Evolutionary conservation across 2,113 vertebrate genomes (phyloP), one percentile per base, ranked within the genome.

Genomic region (Zonotrichia leucophrys): DNA sequence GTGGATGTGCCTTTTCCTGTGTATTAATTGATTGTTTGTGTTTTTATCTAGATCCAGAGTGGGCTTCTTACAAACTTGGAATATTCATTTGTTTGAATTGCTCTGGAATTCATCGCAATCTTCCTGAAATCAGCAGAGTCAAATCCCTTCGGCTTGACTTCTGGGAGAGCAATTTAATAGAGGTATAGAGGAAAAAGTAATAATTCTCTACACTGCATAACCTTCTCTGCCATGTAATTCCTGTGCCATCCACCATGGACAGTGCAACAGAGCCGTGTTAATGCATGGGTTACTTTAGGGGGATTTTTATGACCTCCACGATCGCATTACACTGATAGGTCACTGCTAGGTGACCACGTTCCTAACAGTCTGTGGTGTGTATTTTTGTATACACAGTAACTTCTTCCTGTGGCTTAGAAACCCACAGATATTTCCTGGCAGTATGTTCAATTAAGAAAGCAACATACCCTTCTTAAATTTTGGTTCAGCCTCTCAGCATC

Each of bases 41-140:
- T 50, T 83, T 87, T 18, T 79, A 17, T 73, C 52, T 95, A 99
- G 99, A 98, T 91, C 99, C 99, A 19, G 98, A 99, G 59, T 99
- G 99, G 99, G 98, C 98, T 44, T 99, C 98, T 46, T 99, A 96
- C 94, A 99, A 97, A 33, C 97, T 99, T 59, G 99, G 99, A 14
- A 93, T 99, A 93, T 99, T 99, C 97, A 98, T 99, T 89, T 99
- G 99, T 95, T 96, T 99, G 82, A 98, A 97, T 92, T 99, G 99
- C 96, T 99, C 98, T 5, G 99, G 99, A n/a, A 96, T 98, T 83
- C 99, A 99, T 76, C 98, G 99, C 87, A 98, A 98, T 91, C 97
- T 99, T 63, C 97, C 98, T 56, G 88, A 92, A 28, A 83, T 99
- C 97, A 99, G 97, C 95, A 98, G 90, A 78, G 98, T 99, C 82